These are phyloP conservation scores for Hylaea fasciaria DNA, from an alignment of 2,888 invertebrate genomes.

Conservation along the genomic window DNA sequence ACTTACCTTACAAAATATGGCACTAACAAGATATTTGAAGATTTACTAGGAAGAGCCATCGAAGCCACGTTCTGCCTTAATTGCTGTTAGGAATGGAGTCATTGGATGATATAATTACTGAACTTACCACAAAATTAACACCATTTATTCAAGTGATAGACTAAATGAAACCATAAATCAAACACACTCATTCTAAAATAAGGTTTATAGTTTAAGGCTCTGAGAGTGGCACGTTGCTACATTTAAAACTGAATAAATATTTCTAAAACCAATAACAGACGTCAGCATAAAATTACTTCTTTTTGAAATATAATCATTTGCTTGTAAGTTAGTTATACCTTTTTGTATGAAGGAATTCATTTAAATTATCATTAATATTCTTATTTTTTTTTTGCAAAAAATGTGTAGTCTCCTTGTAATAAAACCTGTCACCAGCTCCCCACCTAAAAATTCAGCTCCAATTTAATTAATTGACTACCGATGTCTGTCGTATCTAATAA, in stretches of 20 bases:
- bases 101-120: conserved; percentile 1
- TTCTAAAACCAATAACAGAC: no score
- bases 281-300: no score
- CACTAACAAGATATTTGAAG: conserved; percentile 53
- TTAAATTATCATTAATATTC: no score
- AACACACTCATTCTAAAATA: no score
- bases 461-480: conserved; percentile 66
- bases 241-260: no score
- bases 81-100: conserved; percentile 44
- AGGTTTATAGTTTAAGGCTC: no score
- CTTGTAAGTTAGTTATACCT: no score
- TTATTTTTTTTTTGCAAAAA: no score
- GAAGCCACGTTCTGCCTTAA: conserved; percentile 54
- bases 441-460: conserved; percentile 51
- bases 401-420: conserved; percentile 11
- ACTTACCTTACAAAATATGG: conserved; percentile 40
- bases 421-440: conserved; percentile 11
- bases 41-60: conserved; percentile 50
- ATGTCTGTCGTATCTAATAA: conserved; percentile 50
- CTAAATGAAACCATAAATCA: no score
- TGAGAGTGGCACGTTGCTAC: no score
- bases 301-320: no score
- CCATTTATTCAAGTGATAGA: neutral
- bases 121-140: neutral
- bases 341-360: no score